Evolutionary conservation across 2,797 vertebrate genomes (phyloP), one percentile per base, ranked within the genome.

Genomic region (Lutjanus argentimaculatus): DNA sequence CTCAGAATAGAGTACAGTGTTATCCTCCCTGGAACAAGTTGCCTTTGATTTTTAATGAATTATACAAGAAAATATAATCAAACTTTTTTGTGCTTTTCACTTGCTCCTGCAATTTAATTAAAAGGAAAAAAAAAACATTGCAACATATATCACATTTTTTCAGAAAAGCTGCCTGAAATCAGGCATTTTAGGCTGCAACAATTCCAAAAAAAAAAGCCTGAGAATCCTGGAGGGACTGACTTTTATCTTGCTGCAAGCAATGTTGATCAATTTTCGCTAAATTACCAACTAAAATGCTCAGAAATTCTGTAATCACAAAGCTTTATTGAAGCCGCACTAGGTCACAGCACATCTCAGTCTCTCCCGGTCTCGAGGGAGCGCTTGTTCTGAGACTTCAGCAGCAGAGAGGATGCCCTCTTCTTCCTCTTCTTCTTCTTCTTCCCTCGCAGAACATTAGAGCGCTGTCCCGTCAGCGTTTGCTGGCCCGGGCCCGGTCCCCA

Each of bases 401-500:
- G 65, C 64, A 45, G 69, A 10, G 21, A 80, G 64, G 67, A 79
- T 70, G 79, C 74, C 83, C 84, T 83, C 58, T 58, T 58, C 57
- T 59, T 69, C 65, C 49, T 75, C 72, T 22, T 46, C 67, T 42
- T 46, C 46, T 52, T 65, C 58, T 40, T 46, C 64, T 67, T n/a
- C 75, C 46, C 75, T 81, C 2, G 0, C 67, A 58, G 72, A 80
- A 85, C 73, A 83, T 69, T 30, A 75, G 59, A 85, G 69, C 52
- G 17, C 58, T 70, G 75, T 85, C 88, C 90, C 80, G 22, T 78
- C 85, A 78, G 85, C 62, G 61, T 2, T 17, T 7, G 13, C 64
- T 25, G 66, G 84, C 75, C 85, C 25, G 2, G 67, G 75, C 80
- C 30, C 51, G 1, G 88, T 90, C 88, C 89, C 89, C 72, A 80